Conservation (phyloP, 2,888 invertebrate species). For the Cephus nigrinus region DNA sequence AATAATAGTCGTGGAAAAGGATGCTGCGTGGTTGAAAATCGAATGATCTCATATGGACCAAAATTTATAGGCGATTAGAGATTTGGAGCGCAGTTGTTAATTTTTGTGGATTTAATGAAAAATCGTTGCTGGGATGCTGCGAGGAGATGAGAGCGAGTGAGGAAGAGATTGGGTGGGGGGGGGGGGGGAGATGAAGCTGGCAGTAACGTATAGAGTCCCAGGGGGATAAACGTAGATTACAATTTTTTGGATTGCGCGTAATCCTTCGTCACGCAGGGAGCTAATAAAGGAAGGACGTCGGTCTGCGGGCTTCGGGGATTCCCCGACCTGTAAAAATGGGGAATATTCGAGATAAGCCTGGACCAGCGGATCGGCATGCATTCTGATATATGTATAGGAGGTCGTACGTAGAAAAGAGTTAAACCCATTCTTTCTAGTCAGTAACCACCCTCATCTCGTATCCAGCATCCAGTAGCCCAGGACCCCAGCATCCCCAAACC, state of each 20-base stretch:
- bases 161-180: no score
- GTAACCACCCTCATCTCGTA: not conserved
- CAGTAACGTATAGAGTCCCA: not conserved
- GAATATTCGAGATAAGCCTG: not conserved
- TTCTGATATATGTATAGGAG: not conserved
- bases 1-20: not conserved
- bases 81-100: not conserved
- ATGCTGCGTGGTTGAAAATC: not conserved
- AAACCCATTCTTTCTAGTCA: not conserved
- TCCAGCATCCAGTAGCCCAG: not conserved
- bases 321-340: not conserved
- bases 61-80: not conserved
- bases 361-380: not conserved
- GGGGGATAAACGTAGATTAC: not conserved
- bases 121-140: not conserved
- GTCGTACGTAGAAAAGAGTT: not conserved
- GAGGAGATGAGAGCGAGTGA: not conserved
- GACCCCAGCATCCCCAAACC: not conserved
- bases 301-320: not conserved
- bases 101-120: not conserved
- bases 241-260: not conserved
- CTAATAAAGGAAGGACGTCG: not conserved
- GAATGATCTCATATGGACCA: not conserved
- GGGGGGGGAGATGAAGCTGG: not conserved
- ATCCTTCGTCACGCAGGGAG: not conserved